Evolutionary conservation across 2,797 vertebrate genomes (phyloP).

Genomic region (Hipposideros larvatus): DNA sequence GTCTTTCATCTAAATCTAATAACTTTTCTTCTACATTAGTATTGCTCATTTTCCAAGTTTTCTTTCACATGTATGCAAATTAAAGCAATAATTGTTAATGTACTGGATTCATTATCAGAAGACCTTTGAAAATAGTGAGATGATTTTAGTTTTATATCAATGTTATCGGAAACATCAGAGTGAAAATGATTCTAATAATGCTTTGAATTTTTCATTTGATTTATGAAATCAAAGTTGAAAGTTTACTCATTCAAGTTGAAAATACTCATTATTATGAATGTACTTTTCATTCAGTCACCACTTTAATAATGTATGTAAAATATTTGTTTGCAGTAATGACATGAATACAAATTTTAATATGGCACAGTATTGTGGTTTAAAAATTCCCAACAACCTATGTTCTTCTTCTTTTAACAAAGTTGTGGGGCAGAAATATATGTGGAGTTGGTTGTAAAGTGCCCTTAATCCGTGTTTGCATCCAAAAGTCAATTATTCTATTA

Average conservation of each 20-base stretch:
- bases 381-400: not conserved
- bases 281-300: not conserved
- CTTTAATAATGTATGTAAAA: not conserved
- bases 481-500: not conserved
- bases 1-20: not conserved
- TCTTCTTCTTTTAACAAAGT: not conserved
- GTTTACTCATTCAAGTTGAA: not conserved
- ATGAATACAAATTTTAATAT: not conserved
- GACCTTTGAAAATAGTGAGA: not conserved
- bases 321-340: not conserved
- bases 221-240: not conserved
- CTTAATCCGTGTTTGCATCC: not conserved
- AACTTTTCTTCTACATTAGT: not conserved
- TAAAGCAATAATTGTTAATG: not conserved
- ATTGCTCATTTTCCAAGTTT: not conserved
- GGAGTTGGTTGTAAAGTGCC: not conserved
- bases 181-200: not conserved
- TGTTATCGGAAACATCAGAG: not conserved
- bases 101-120: not conserved
- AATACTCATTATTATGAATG: not conserved
- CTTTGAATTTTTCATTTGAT: not conserved
- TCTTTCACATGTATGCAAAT: not conserved
- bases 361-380: not conserved
- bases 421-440: not conserved
- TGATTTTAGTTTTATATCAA: not conserved